These are phyloP conservation scores for Apis florea DNA, from an alignment of 1,140 invertebrate genomes.

Conservation along the genomic window DNA sequence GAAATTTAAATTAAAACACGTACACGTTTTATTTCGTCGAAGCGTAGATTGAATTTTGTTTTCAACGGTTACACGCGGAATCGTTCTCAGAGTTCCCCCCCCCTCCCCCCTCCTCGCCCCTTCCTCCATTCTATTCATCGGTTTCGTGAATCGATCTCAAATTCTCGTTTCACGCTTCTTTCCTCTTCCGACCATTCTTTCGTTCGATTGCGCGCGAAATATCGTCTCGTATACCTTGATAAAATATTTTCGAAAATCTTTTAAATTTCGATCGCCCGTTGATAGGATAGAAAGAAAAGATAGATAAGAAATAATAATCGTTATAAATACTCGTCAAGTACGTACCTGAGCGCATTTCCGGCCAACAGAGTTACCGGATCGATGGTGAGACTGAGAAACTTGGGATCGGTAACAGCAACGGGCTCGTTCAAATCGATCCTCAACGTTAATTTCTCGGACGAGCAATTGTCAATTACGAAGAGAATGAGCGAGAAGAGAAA, in stretches of 20 bases:
- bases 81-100: neutral
- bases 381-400: slow-evolving; percentile 84
- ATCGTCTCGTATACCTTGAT: neutral
- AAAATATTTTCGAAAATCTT: neutral
- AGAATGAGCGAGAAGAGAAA: neutral
- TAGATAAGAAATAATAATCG: neutral
- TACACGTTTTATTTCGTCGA: slow-evolving; percentile 13
- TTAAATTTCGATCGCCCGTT: neutral
- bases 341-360: slow-evolving; percentile 76
- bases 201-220: neutral
- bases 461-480: neutral
- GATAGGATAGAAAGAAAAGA: neutral
- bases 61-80: slow-evolving; percentile 1
- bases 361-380: slow-evolving; percentile 80
- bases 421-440: slow-evolving; percentile 75
- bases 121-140: slow-evolving; percentile 16
- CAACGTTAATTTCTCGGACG: slow-evolving; percentile 69
- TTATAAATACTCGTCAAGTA: slow-evolving; percentile 39
- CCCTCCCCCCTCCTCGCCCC: no score
- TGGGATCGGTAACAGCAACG: slow-evolving; percentile 81
- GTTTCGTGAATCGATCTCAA: slow-evolving; percentile 32
- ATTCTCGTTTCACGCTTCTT: neutral
- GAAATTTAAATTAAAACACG: slow-evolving; percentile 39
- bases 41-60: slow-evolving; percentile 27
- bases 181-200: neutral